A percentile compares a stretch with the other conserved stretches of the same genome.
These are phyloP conservation scores for Clupea harengus DNA, from an alignment of 2,113 vertebrate genomes.

Conservation along the genomic window DNA sequence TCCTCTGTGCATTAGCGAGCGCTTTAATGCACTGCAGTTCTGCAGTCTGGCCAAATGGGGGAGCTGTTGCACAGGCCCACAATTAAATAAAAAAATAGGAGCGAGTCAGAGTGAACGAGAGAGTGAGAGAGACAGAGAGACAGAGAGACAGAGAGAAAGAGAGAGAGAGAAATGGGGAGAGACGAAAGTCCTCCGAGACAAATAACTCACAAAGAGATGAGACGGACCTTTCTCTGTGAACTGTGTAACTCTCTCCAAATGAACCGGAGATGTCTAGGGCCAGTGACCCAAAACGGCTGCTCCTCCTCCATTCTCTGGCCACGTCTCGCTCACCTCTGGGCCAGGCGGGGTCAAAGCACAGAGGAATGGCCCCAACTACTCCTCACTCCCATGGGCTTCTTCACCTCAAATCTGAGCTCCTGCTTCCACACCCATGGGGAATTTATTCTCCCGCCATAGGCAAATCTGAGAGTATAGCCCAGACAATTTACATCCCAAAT, in stretches of 20 bases:
- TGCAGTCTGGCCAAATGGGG: conserved; percentile 58
- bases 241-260: not conserved
- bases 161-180: not conserved
- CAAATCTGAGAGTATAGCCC: not conserved
- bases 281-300: not conserved
- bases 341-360: conserved; percentile 28
- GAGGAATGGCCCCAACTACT: not conserved
- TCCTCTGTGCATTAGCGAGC: conserved; percentile 25
- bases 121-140: not conserved
- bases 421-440: not conserved
- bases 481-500: not conserved
- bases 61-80: conserved; percentile 71
- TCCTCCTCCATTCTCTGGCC: not conserved
- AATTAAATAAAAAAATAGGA: not conserved
- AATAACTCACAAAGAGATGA: conserved; percentile 32
- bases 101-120: conserved; percentile 12
- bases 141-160: not conserved
- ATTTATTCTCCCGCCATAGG: not conserved
- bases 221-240: conserved; percentile 11
- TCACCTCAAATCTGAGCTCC: not conserved
- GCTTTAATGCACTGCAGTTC: conserved; percentile 44
- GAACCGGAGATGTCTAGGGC: not conserved
- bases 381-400: not conserved
- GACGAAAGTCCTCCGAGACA: not conserved
- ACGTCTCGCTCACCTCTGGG: not conserved